Conservation (phyloP, 2,888 invertebrate genomes). For the Beris chalybata region DNA sequence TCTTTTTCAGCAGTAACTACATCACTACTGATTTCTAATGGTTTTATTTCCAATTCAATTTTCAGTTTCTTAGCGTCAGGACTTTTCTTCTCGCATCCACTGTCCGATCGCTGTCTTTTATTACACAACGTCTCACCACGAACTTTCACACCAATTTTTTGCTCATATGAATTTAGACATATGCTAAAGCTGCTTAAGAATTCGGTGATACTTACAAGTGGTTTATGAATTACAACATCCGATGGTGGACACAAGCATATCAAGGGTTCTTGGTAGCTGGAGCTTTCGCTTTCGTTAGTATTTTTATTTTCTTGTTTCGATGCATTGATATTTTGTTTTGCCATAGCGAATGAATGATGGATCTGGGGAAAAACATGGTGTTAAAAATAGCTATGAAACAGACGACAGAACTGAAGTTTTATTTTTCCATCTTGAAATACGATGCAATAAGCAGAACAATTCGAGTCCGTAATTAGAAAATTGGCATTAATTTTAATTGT, state of each 20-base stretch:
- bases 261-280: conserved; percentile 43
- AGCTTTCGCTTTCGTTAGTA: conserved; percentile 1
- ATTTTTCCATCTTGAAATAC: neutral
- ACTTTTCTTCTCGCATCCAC: conserved; percentile 59
- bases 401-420: too few species aligned
- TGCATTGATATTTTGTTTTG: conserved; percentile 7
- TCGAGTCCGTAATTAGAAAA: neutral
- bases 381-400: neutral
- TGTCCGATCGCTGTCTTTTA: conserved; percentile 63
- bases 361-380: neutral
- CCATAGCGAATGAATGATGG: conserved; percentile 23
- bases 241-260: conserved; percentile 60
- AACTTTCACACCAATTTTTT: conserved; percentile 65
- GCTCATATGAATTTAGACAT: conserved; percentile 75
- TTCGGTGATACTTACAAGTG: conserved; percentile 73
- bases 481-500: too few species aligned
- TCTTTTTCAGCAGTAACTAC: conserved; percentile 1
- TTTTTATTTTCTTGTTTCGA: conserved; percentile 9
- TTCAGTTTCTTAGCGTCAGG: conserved; percentile 59
- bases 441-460: neutral
- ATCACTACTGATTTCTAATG: conserved; percentile 2
- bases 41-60: conserved; percentile 45
- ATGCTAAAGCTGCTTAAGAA: conserved; percentile 77
- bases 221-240: conserved; percentile 68
- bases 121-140: conserved; percentile 55